These are phyloP conservation scores for Perca fluviatilis DNA, from an alignment of 2,113 vertebrate genomes.

Conservation along the genomic window DNA sequence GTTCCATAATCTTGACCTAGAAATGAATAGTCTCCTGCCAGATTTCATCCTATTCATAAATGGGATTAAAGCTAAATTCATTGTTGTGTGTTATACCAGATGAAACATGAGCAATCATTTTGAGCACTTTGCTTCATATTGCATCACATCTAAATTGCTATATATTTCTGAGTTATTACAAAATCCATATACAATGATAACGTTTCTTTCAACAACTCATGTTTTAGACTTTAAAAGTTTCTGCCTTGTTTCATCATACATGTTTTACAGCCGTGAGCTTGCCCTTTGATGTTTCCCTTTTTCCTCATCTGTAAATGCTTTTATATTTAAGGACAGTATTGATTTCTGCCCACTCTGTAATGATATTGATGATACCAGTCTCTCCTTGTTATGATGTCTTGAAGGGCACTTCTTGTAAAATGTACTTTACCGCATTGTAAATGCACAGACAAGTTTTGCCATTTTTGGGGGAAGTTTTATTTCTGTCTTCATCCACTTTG, in stretches of 20 bases:
- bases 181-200: conserved; percentile 51
- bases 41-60: conserved; percentile 43
- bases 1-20: conserved; percentile 59
- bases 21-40: conserved; percentile 55
- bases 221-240: conserved; percentile 56
- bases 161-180: conserved; percentile 44
- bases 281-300: conserved; percentile 60
- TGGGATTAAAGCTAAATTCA: conserved; percentile 55
- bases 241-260: conserved; percentile 59
- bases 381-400: conserved; percentile 64
- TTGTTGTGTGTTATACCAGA: conserved; percentile 46
- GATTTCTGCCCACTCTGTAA: conserved; percentile 71
- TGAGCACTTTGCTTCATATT: conserved; percentile 61
- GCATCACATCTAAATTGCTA: conserved; percentile 60
- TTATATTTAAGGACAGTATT: conserved; percentile 75
- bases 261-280: conserved; percentile 58
- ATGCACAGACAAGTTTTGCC: conserved; percentile 35
- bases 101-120: conserved; percentile 37
- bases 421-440: conserved; percentile 58
- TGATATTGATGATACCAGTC: conserved; percentile 66
- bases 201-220: conserved; percentile 36
- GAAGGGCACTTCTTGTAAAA: conserved; percentile 73
- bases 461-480: conserved; percentile 18
- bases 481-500: conserved; percentile 24
- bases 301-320: conserved; percentile 68